A percentile compares a stretch with the other conserved stretches of the same genome.
Evolutionary conservation across 2,888 invertebrate species (phyloP).

Genomic region (Lutraria lutraria): DNA sequence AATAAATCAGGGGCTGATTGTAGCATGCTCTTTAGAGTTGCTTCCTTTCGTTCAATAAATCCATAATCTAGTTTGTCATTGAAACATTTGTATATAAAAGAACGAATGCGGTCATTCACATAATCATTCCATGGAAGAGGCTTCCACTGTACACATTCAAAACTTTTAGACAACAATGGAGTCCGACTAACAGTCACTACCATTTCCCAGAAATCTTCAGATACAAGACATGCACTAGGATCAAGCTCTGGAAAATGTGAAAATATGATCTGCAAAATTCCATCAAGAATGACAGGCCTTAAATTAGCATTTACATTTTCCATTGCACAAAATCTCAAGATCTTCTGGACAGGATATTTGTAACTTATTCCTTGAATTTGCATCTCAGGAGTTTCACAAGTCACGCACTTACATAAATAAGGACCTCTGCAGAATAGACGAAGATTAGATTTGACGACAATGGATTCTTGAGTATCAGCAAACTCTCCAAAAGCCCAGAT

Average conservation of each 20-base stretch:
- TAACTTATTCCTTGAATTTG: background rate
- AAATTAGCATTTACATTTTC: background rate
- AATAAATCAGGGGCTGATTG: background rate
- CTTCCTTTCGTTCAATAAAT: background rate
- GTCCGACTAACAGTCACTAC: constrained; percentile 18
- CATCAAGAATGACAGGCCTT: background rate
- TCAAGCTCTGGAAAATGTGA: background rate
- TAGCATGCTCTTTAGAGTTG: background rate
- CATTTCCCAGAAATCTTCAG: background rate
- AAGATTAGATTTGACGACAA: background rate
- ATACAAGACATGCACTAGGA: background rate
- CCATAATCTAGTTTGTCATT: background rate
- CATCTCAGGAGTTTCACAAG: background rate
- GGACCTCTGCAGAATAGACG: background rate
- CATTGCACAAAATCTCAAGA: constrained; percentile 4
- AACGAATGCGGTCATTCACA: background rate
- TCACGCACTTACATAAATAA: too few species aligned
- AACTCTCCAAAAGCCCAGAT: background rate
- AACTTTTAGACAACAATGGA: background rate
- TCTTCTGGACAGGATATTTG: background rate
- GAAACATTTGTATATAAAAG: background rate
- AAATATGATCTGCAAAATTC: background rate
- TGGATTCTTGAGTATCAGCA: background rate
- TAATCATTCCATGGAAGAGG: constrained; percentile 12
- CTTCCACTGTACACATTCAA: background rate